Evolutionary conservation across 2,797 vertebrate genomes (phyloP).

Genomic region (Arctocebus calabarensis): DNA sequence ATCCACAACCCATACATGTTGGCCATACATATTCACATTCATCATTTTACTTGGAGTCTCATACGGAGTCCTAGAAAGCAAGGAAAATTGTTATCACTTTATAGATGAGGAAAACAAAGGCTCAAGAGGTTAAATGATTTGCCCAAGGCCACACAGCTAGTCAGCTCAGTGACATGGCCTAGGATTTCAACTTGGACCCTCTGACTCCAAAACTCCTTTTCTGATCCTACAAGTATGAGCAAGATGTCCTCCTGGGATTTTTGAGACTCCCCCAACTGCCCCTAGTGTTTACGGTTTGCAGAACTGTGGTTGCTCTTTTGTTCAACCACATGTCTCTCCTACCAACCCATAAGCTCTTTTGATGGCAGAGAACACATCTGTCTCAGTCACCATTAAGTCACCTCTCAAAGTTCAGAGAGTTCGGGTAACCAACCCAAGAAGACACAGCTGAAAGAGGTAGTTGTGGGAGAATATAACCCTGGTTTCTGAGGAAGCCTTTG

Average conservation of each 20-base stretch:
- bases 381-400: not conserved
- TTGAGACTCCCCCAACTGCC: not conserved
- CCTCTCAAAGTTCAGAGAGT: not conserved
- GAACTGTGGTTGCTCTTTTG: not conserved
- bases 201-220: not conserved
- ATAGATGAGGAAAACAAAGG: conserved; percentile 18
- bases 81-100: not conserved
- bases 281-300: not conserved
- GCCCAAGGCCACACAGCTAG: not conserved
- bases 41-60: not conserved
- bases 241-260: not conserved
- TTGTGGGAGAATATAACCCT: not conserved
- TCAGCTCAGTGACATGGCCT: not conserved
- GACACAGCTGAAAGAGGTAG: not conserved
- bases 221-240: not conserved
- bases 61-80: not conserved
- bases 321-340: not conserved
- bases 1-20: not conserved
- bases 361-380: not conserved
- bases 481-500: not conserved
- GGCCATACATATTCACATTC: not conserved
- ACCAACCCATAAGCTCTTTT: not conserved
- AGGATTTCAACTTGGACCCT: not conserved
- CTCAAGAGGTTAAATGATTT: not conserved
- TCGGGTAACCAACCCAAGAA: not conserved